Conservation (phyloP, 2,797 vertebrate genomes). For the Columba guinea region DNA sequence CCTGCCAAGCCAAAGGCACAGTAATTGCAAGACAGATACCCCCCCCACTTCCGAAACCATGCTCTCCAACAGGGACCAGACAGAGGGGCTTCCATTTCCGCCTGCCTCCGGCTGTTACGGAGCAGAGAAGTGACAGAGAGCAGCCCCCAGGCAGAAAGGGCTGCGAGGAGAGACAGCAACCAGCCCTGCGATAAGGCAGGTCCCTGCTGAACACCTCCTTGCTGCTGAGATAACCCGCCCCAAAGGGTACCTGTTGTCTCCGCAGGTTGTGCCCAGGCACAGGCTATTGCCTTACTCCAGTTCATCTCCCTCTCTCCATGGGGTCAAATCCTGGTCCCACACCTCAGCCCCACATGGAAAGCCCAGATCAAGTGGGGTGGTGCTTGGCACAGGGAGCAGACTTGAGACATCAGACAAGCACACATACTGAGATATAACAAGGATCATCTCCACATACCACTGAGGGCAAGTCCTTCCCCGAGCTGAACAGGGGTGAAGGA, state of each 20-base stretch:
- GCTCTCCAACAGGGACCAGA: neutral
- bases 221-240: constrained; percentile 71
- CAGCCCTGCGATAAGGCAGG: constrained; percentile 74
- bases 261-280: neutral
- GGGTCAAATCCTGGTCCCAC: neutral
- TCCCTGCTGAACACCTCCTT: constrained; percentile 75
- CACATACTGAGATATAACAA: rapidly evolving
- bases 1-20: constrained; percentile 48
- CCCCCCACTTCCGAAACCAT: constrained; percentile 5
- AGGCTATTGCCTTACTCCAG: neutral
- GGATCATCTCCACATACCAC: neutral
- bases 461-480: neutral
- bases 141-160: constrained; percentile 35
- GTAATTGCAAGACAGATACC: constrained; percentile 27
- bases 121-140: constrained; percentile 62
- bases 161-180: constrained; percentile 71
- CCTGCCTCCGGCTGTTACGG: constrained; percentile 44
- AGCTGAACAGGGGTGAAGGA: neutral
- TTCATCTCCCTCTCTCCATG: neutral
- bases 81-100: constrained; percentile 50
- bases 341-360: neutral
- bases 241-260: neutral
- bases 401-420: neutral
- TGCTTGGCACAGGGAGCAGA: neutral
- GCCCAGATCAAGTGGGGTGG: neutral